Conservation (phyloP, 1,140 invertebrate species). For the Planococcus citri region DNA sequence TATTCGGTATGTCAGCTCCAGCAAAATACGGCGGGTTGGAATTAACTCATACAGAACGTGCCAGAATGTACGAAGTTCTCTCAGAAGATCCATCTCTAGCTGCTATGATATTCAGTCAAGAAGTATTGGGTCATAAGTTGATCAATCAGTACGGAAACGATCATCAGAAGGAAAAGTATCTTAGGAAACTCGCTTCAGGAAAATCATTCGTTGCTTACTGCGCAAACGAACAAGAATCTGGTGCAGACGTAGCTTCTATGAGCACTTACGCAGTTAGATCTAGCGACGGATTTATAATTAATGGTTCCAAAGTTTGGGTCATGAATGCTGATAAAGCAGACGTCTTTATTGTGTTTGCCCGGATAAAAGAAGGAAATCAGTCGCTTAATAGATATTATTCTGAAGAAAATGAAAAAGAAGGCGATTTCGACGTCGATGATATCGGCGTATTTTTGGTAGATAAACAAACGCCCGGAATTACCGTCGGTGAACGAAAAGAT, state of each 20-base stretch:
- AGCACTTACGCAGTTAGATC: background rate
- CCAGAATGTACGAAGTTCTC: constrained; percentile 21
- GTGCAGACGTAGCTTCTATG: constrained; percentile 22
- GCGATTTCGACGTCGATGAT: background rate
- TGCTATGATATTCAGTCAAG: constrained; percentile 12
- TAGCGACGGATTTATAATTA: constrained; percentile 21
- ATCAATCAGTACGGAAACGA: background rate
- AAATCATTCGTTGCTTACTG: constrained; percentile 20
- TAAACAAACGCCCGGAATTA: constrained; percentile 18
- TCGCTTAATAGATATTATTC: background rate
- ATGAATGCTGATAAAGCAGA: constrained; percentile 25
- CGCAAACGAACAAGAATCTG: constrained; percentile 23
- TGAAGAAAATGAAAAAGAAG: background rate
- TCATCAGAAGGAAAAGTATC: constrained; percentile 24
- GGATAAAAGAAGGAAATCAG: background rate
- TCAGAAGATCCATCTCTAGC: background rate
- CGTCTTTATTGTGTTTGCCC: constrained; percentile 25
- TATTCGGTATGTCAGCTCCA: constrained; percentile 22
- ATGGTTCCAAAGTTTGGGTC: constrained; percentile 26
- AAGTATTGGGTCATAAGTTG: background rate
- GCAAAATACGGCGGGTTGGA: constrained; percentile 19
- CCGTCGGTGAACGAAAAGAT: background rate
- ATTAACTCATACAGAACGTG: constrained; percentile 22
- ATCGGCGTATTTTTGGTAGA: constrained; percentile 24
- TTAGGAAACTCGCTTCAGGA: constrained; percentile 22